A percentile compares a stretch with the other conserved stretches of the same genome.
These are phyloP conservation scores for Hirtodrosophila cameraria DNA, from an alignment of 2,888 invertebrate species.

Conservation along the genomic window DNA sequence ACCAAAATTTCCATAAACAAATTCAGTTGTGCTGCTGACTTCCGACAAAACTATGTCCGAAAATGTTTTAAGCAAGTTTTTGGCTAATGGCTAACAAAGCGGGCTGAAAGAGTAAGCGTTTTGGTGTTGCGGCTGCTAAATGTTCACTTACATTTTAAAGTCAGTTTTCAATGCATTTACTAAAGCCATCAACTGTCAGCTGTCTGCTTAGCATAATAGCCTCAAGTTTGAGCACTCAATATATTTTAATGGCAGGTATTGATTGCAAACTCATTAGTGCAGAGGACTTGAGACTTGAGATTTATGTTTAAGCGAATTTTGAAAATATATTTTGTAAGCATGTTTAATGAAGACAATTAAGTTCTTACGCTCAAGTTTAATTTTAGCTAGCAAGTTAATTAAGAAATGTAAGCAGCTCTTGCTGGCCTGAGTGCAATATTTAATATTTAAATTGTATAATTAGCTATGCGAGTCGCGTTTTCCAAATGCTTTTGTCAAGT, in stretches of 20 bases:
- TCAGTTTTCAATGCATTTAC: slow-evolving; percentile 13
- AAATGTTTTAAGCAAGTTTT: slow-evolving; percentile 13
- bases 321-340: slow-evolving; percentile 34
- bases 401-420: slow-evolving; percentile 15
- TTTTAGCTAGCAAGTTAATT: slow-evolving; percentile 26
- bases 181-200: slow-evolving; percentile 6
- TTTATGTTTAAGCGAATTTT: slow-evolving; percentile 10
- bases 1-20: slow-evolving; percentile 25
- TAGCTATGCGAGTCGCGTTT: slow-evolving; percentile 14
- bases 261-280: slow-evolving; percentile 39
- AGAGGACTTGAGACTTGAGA: slow-evolving; percentile 1
- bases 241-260: slow-evolving; percentile 17
- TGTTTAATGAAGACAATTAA: slow-evolving; percentile 59
- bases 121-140: not conserved
- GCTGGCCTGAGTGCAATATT: slow-evolving; percentile 23
- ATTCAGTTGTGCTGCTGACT: not conserved
- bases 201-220: not conserved
- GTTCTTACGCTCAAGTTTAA: slow-evolving; percentile 14
- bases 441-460: slow-evolving; percentile 17
- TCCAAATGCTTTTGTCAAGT: slow-evolving; percentile 25
- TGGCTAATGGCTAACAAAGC: not conserved
- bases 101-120: too few species aligned
- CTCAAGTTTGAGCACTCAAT: slow-evolving; percentile 1
- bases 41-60: not conserved
- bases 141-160: slow-evolving; percentile 16